Evolutionary conservation across 2,888 invertebrate species (phyloP).

Genomic region (Cephonodes hylas): DNA sequence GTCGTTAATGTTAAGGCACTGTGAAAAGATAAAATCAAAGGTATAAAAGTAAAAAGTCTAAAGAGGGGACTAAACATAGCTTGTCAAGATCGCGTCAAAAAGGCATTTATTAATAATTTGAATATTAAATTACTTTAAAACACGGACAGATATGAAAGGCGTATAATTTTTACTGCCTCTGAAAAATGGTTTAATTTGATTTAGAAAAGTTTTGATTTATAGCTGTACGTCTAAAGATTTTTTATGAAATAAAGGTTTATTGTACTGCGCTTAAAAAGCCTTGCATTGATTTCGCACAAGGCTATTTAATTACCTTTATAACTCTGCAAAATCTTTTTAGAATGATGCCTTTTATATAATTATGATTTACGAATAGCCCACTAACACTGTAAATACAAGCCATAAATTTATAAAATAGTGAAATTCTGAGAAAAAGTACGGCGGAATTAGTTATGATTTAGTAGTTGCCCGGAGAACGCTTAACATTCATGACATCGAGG

Average conservation of each 20-base stretch:
- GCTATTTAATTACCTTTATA: too few relatives aligned
- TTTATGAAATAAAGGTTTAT: not conserved
- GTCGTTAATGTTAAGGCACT: not conserved
- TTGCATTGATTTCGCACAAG: too few relatives aligned
- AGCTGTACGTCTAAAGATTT: not conserved
- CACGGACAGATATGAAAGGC: constrained; percentile 1
- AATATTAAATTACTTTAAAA: not conserved
- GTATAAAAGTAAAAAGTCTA: not conserved
- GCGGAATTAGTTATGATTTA: not conserved
- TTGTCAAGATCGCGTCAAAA: not conserved
- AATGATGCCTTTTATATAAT: too few relatives aligned
- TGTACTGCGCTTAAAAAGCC: not conserved
- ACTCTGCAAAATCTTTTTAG: too few relatives aligned
- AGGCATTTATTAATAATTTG: not conserved
- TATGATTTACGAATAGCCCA: too few relatives aligned
- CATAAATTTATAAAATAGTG: too few relatives aligned
- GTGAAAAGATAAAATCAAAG: not conserved
- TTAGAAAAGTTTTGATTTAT: not conserved
- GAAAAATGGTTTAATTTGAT: not conserved
- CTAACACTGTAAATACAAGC: too few relatives aligned
- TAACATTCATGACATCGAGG: not conserved
- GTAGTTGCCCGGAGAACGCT: not conserved
- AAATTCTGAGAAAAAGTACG: too few relatives aligned
- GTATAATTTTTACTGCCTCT: not conserved
- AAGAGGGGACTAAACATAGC: not conserved